phyloP scores from a whole-genome alignment of 2,113 vertebrate genomes.

The Ictidomys tridecemlineatus region DNA sequence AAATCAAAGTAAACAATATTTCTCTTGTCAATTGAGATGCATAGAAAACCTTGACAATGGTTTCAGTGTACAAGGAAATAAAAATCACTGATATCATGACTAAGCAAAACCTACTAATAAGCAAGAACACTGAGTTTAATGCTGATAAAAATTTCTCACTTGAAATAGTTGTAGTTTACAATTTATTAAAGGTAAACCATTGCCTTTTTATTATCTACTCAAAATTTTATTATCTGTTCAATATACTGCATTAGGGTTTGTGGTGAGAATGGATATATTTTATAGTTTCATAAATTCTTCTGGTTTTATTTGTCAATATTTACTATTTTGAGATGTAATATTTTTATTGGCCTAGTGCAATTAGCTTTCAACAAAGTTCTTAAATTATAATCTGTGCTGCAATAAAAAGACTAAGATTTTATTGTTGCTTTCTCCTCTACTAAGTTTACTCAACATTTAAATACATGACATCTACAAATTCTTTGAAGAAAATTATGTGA shows the following conservation, averaged over 20 bases:
- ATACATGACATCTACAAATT: not conserved
- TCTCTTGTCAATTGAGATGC: conserved; percentile 65
- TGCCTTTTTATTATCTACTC: conserved; percentile 79
- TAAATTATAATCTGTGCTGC: conserved; percentile 67
- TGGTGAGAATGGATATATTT: conserved; percentile 77
- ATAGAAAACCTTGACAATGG: conserved; percentile 68
- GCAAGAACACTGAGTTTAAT: not conserved
- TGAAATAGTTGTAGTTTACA: conserved; percentile 59
- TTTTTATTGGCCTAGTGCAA: conserved; percentile 35
- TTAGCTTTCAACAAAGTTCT: conserved; percentile 60
- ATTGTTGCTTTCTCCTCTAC: conserved; percentile 51
- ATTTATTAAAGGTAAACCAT: conserved; percentile 77
- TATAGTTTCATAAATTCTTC: conserved; percentile 82
- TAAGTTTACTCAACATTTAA: conserved; percentile 66
- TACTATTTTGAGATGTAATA: conserved; percentile 72
- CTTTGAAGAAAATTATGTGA: conserved; percentile 44
- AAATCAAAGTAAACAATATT: conserved; percentile 67
- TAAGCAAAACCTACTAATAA: conserved; percentile 59
- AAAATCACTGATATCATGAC: conserved; percentile 47
- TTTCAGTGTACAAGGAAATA: conserved; percentile 31
- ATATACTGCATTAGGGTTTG: conserved; percentile 77
- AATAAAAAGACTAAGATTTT: conserved; percentile 71
- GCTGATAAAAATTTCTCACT: conserved; percentile 46
- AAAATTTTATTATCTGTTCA: conserved; percentile 79
- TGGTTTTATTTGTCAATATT: conserved; percentile 81